Base-by-base conservation (phyloP, 2,888 invertebrate genomes). In the Aquatica leii region DNA sequence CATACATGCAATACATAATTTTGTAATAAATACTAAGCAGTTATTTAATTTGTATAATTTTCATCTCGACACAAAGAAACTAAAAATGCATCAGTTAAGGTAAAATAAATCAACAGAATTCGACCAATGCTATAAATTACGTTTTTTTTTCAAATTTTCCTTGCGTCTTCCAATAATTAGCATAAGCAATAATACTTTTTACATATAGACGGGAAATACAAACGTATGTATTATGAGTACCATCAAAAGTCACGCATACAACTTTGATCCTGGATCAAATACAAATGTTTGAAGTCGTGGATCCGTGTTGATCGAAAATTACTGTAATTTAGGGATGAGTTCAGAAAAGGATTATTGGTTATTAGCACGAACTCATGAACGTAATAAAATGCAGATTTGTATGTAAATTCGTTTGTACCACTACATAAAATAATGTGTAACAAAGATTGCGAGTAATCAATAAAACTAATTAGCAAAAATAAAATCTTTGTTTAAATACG, bases 301-400 rank as follows among this genome's bases (percentile, higher is more conserved):
- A 64, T 64, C 59, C 46, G 53, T 62, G 52, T 61, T 64, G 52
- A 58, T 59, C 58, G 60, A 58, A 67, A 67, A 67, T 67, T 64
- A 67, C 67, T 50, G 67, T 67, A 64, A 67, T 67, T 67, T 61
- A 35, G 50, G 61, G 58, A 67, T 57, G 64, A 48, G 58, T 57
- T 61, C 60, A 57, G 60, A 50, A 55, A 56, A 55, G 55, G 64
- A 57, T 61, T 61, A 58, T 55, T 65, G 55, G 50, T 64, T 66
- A 62, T 55, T 61, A 61, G 41, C 64, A 64, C 62, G 67, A 65
- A 61, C 56, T 56, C 59, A 56, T 59, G 21, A 55, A 59, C 34
- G 37, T 58, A 53, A 58, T 55, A 58, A 63, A 50, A 54, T 43
- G 53, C 43, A 17, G 21, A 34, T 60, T 54, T 54, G 31, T 50